Conservation (phyloP, 2,113 vertebrate genomes). For the Malurus elegans region DNA sequence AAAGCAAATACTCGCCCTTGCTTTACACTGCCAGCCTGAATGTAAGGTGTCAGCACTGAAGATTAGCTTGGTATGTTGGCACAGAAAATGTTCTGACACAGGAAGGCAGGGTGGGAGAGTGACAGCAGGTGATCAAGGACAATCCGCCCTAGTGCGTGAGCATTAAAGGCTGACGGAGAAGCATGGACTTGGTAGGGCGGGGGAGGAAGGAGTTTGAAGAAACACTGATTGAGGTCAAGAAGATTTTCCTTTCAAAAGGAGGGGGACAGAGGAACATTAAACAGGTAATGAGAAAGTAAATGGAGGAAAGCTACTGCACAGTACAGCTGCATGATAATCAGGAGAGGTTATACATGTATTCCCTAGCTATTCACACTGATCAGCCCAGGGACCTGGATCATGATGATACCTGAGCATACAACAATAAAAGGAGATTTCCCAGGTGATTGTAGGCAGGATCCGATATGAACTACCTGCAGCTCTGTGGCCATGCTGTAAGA, state of each 20-base stretch:
- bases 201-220: neutral
- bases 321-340: conserved; percentile 14
- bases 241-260: neutral
- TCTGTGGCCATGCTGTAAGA: neutral
- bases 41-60: neutral
- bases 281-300: conserved; percentile 34
- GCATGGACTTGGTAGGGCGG: neutral
- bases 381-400: conserved; percentile 2
- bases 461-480: neutral
- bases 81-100: neutral
- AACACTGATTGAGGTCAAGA: conserved; percentile 31
- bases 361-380: conserved; percentile 21
- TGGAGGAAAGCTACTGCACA: neutral
- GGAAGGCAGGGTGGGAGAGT: neutral
- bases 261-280: conserved; percentile 12
- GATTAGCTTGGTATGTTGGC: neutral
- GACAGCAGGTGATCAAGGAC: neutral
- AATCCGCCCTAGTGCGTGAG: neutral
- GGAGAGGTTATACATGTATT: neutral
- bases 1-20: neutral
- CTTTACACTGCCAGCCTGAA: neutral
- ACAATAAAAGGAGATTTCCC: conserved; percentile 37
- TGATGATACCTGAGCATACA: neutral
- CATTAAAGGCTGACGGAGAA: neutral
- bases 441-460: neutral